Evolutionary conservation across 2,797 vertebrate species (phyloP).

Genomic region (Sylvia borin): DNA sequence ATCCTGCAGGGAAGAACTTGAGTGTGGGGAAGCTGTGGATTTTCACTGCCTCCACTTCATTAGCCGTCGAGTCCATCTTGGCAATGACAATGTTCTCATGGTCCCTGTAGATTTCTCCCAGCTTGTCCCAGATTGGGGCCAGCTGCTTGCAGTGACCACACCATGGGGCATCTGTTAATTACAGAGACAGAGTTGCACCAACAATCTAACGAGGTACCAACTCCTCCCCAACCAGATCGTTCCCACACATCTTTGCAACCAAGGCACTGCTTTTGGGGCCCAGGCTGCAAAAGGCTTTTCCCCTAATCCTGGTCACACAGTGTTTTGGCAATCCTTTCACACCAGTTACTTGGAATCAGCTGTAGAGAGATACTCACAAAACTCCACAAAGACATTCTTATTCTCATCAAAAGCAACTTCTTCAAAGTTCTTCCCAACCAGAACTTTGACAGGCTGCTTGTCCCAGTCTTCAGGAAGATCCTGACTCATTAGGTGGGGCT

Average conservation of each 20-base stretch:
- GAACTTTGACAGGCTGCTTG: conserved; percentile 88
- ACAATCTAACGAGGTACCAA: background rate
- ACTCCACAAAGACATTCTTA: conserved; percentile 96
- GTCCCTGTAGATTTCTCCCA: conserved; percentile 91
- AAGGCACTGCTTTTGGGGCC: background rate
- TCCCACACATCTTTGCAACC: background rate
- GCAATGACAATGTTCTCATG: conserved; percentile 85
- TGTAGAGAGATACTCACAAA: conserved; percentile 85
- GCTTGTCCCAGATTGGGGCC: conserved; percentile 95
- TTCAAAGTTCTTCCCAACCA: conserved; percentile 97
- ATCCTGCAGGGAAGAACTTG: conserved; percentile 93
- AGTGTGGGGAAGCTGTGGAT: conserved; percentile 98
- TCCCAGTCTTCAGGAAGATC: conserved; percentile 96
- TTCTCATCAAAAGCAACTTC: conserved; percentile 89
- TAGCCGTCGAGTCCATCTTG: conserved; percentile 97
- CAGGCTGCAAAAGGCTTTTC: background rate
- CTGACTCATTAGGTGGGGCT: conserved; percentile 99
- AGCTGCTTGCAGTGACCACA: conserved; percentile 99
- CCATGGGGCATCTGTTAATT: conserved; percentile 92
- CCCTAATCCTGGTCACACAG: background rate
- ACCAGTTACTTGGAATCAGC: background rate
- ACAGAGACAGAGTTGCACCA: background rate
- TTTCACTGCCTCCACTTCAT: conserved; percentile 93
- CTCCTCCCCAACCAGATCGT: background rate
- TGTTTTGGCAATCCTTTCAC: background rate